Base-by-base conservation (phyloP, 2,888 invertebrate genomes). In the Gari tellinella region DNA sequence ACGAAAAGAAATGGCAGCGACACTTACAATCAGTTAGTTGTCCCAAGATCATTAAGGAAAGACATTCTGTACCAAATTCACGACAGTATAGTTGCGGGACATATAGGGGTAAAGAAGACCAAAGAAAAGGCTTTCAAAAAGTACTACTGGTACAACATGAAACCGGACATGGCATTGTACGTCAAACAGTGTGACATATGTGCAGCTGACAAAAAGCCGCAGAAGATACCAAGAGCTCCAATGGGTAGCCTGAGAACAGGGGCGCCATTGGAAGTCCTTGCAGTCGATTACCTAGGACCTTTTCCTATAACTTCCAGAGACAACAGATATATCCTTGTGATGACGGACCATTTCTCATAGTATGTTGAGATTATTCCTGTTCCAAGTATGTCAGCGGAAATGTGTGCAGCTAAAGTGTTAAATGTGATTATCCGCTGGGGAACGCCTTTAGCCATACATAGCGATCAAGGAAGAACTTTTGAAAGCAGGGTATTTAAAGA, bases 391-490 rank as follows among this genome's bases (percentile, higher is more conserved):
- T 26, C 57, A 12, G 46, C 57, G 12, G 57, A 58, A 31, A 19
- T n/a, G 12, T 58, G 57, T 46, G 57, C 57, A 21, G 8, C 14
- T 4, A 73, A 45, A 15, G 37, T 73, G 5, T 14, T 66, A 10
- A 19, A 52, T 7, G 73, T 74, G 70, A 65, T 78, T 12, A 61
- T 41, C 37, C 31, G 52, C 15, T 79, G 58, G 55, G 70, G 73
- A 2, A 57, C 40, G 17, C 68, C 53, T 1, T 26, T 62, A 7
- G 17, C 48, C 0, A 69, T 69, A 17, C 62, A 40, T 15, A 61
- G 55, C 41, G 75, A 69, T 26, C 62, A 69, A 38, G 77, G 74
- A 15, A 17, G 65, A 14, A 72, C 25, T 19, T 77, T 52, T 51
- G 67, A 73, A 31, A 68, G 63, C 43, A 46, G 46, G 14, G n/a